Percentiles rank a stretch among this genome's conserved stretches.
Conservation (phyloP, 2,113 vertebrate species). For the Hepsetus odoe region DNA sequence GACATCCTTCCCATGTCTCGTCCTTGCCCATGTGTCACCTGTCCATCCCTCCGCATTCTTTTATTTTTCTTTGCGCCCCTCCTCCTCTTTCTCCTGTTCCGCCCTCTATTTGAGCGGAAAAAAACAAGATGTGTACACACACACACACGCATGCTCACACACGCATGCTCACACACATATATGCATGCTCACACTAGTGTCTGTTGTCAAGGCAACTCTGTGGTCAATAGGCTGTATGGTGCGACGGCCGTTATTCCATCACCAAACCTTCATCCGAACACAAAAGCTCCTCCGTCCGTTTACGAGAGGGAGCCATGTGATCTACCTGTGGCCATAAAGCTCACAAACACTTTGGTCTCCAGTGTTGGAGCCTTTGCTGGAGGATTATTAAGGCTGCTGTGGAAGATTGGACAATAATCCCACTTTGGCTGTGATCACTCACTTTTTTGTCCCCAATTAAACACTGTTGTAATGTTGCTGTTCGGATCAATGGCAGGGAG, state of each 20-base stretch:
- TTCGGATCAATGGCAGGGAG: conserved; percentile 47
- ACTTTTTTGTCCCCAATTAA: not conserved
- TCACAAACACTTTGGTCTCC: not conserved
- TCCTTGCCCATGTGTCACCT: not conserved
- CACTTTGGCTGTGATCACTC: not conserved
- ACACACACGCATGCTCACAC: not conserved
- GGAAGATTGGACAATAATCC: not conserved
- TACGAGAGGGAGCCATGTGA: not conserved
- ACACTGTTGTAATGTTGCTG: conserved; percentile 33
- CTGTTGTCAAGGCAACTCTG: conserved; percentile 80
- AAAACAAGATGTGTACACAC: not conserved
- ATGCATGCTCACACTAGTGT: conserved; percentile 47
- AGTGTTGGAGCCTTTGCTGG: no score
- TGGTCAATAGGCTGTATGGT: conserved; percentile 67
- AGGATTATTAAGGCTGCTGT: not conserved
- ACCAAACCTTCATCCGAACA: not conserved
- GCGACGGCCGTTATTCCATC: conserved; percentile 22
- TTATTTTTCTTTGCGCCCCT: not conserved
- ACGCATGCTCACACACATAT: not conserved
- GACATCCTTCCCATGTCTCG: not conserved
- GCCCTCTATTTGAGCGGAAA: conserved; percentile 21
- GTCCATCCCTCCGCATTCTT: not conserved
- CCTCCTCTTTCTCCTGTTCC: conserved; percentile 35
- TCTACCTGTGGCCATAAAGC: not conserved
- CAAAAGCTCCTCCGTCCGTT: not conserved